Conservation (phyloP, 2,113 vertebrate species). For the Tauraco erythrolophus region DNA sequence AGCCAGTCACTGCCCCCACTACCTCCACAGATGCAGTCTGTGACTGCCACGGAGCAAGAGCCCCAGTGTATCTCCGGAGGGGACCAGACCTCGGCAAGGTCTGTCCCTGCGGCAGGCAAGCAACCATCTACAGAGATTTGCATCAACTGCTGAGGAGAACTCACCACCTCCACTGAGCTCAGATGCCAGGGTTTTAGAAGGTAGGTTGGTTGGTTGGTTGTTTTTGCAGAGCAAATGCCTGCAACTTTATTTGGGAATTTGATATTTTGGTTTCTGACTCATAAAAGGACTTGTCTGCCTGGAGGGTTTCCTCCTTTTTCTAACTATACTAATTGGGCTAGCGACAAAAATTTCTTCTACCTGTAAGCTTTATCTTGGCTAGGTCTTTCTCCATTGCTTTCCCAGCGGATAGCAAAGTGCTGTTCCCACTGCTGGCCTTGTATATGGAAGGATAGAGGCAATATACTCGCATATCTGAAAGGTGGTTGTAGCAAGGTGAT, state of each 20-base stretch:
- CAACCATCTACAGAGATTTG: background rate
- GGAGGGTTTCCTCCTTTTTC: background rate
- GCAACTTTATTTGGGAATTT: background rate
- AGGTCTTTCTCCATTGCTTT: background rate
- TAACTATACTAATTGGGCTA: background rate
- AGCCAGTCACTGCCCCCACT: background rate
- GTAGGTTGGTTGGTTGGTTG: too few relatives aligned
- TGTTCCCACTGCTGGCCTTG: background rate
- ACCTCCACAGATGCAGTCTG: background rate
- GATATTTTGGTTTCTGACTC: background rate
- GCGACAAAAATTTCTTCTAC: background rate
- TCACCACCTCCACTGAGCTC: background rate
- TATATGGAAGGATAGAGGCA: background rate
- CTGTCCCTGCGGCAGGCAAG: background rate
- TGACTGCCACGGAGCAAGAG: accelerated
- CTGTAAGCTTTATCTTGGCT: background rate
- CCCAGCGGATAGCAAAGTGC: background rate
- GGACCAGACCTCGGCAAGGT: background rate
- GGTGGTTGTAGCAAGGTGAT: too few relatives aligned
- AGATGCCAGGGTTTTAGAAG: background rate
- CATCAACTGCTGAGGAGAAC: background rate
- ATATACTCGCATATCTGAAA: too few relatives aligned
- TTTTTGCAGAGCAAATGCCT: background rate
- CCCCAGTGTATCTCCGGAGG: accelerated
- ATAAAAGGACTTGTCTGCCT: background rate